These are phyloP conservation scores for Scartelaos histophorus DNA, from an alignment of 2,113 vertebrate species.

Conservation along the genomic window DNA sequence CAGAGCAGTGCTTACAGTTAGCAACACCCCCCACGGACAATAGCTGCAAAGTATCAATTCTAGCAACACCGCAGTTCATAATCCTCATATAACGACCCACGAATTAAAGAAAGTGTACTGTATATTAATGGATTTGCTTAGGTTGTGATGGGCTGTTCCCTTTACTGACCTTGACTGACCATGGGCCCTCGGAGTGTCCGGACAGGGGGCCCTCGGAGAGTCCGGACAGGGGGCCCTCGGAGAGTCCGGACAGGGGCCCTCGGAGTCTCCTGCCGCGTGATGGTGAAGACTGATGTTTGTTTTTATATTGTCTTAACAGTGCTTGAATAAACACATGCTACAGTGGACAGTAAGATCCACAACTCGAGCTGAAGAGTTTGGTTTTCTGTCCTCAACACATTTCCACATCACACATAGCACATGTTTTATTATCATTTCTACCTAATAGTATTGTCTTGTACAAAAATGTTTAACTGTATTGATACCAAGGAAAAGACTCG, in stretches of 20 bases:
- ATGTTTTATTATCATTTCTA: not conserved
- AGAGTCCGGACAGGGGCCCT: conserved; percentile 42
- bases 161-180: conserved; percentile 15
- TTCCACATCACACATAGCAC: not conserved
- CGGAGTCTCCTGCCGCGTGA: conserved; percentile 43
- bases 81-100: not conserved
- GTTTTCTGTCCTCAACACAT: conserved; percentile 4
- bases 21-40: too few species aligned
- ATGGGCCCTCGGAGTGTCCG: too few species aligned
- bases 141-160: conserved; percentile 1
- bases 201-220: too few species aligned
- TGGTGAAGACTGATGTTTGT: conserved; percentile 47
- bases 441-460: too few species aligned
- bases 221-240: conserved; percentile 52
- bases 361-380: not conserved
- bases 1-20: too few species aligned
- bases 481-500: too few species aligned
- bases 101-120: not conserved
- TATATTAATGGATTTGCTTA: not conserved
- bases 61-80: not conserved
- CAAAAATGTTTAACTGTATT: too few species aligned
- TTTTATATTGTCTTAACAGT: conserved; percentile 66
- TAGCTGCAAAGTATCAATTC: too few species aligned
- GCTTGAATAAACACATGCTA: conserved; percentile 68
- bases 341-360: conserved; percentile 44